These are phyloP conservation scores for Notothenia coriiceps DNA, from an alignment of 2,113 vertebrate species.

Conservation along the genomic window DNA sequence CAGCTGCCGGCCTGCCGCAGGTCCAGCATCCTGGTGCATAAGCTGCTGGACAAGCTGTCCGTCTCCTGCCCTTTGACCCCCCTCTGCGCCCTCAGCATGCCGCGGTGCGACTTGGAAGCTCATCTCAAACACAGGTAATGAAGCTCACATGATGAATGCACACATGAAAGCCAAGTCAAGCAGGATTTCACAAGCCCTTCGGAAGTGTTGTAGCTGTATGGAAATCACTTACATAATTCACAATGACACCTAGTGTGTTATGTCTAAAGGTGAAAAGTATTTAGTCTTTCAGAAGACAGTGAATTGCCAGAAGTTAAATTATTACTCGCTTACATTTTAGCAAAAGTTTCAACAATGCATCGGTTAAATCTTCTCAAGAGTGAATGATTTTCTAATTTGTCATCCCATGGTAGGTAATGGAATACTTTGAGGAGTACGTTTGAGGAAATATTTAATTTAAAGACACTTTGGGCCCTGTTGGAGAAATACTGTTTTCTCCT, in stretches of 20 bases:
- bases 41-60: constrained; percentile 95
- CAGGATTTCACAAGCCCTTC: background rate
- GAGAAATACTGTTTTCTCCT: too few relatives aligned
- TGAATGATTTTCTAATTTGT: too few relatives aligned
- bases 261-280: too few relatives aligned
- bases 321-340: too few relatives aligned
- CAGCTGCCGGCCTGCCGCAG: constrained; percentile 95
- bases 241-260: background rate
- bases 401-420: too few relatives aligned
- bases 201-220: constrained; percentile 1
- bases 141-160: constrained; percentile 1
- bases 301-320: too few relatives aligned
- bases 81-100: constrained; percentile 93
- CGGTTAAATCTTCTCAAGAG: too few relatives aligned
- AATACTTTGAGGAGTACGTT: too few relatives aligned
- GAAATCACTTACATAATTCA: background rate
- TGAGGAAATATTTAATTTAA: background rate
- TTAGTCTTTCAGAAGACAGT: too few relatives aligned
- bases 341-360: too few relatives aligned
- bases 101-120: constrained; percentile 94
- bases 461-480: background rate
- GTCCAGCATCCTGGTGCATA: constrained; percentile 98
- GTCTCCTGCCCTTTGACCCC: constrained; percentile 93
- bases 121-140: constrained; percentile 97
- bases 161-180: background rate